phyloP scores from a whole-genome alignment of 2,113 vertebrate genomes.

The Nerophis ophidion region DNA sequence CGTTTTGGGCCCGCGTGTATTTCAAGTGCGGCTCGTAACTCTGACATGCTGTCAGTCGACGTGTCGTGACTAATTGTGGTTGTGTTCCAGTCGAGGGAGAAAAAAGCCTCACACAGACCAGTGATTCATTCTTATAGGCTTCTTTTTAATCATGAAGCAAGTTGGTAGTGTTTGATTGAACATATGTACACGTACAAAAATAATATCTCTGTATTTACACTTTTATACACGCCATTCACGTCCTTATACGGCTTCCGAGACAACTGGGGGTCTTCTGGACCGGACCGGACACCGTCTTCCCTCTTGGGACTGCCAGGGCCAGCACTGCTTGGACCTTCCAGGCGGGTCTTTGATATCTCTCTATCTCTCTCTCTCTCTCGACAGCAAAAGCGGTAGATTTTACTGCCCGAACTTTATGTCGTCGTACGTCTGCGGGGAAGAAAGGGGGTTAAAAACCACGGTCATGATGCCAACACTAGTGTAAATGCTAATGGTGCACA shows the following conservation, averaged over 20 bases:
- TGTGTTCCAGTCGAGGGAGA: slow-evolving; percentile 4
- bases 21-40: slow-evolving; percentile 37
- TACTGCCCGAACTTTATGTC: slow-evolving; percentile 72
- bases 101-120: slow-evolving; percentile 17
- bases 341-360: slow-evolving; percentile 17
- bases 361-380: slow-evolving; percentile 32
- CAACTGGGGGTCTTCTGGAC: slow-evolving; percentile 17
- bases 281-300: slow-evolving; percentile 42
- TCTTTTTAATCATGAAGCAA: slow-evolving; percentile 44
- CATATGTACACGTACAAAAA: slow-evolving; percentile 69
- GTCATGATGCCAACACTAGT: too few relatives aligned
- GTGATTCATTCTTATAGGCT: slow-evolving; percentile 36
- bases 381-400: slow-evolving; percentile 21
- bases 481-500: too few relatives aligned
- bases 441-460: neutral
- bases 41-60: slow-evolving; percentile 6
- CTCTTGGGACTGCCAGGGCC: slow-evolving; percentile 28
- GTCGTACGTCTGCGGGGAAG: slow-evolving; percentile 63
- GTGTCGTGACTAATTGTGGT: slow-evolving; percentile 18
- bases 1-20: slow-evolving; percentile 11
- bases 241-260: slow-evolving; percentile 15
- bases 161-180: slow-evolving; percentile 68
- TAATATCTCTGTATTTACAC: slow-evolving; percentile 71
- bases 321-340: slow-evolving; percentile 31
- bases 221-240: slow-evolving; percentile 63